A percentile compares a stretch with the other conserved stretches of the same genome.
These are phyloP conservation scores for Philypnodon macrostomus DNA, from an alignment of 2,797 vertebrate species.

Conservation along the genomic window DNA sequence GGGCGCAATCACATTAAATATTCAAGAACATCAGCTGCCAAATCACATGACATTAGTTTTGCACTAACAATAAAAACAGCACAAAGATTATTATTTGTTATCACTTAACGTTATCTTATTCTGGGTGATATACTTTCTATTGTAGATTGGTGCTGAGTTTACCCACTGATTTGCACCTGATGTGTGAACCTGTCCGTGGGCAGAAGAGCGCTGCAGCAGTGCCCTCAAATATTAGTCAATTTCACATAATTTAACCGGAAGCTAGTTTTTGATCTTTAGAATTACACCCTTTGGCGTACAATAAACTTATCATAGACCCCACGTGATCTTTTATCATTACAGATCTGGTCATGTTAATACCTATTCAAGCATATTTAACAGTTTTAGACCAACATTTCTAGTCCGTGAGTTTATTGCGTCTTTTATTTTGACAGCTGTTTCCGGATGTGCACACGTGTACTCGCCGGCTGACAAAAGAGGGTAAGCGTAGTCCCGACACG, in stretches of 20 bases:
- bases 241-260: background rate
- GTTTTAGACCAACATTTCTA: too few species aligned
- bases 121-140: too few species aligned
- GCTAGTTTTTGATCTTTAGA: background rate
- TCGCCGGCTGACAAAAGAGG: conserved; percentile 14
- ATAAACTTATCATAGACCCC: too few species aligned
- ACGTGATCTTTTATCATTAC: too few species aligned
- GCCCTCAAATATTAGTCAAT: too few species aligned
- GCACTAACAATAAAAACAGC: too few species aligned
- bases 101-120: too few species aligned
- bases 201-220: background rate
- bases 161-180: too few species aligned
- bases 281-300: background rate
- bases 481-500: conserved; percentile 40
- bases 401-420: background rate
- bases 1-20: conserved; percentile 33
- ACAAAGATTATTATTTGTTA: too few species aligned
- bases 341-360: too few species aligned
- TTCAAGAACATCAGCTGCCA: conserved; percentile 4
- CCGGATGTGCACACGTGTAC: background rate
- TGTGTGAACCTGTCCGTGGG: background rate
- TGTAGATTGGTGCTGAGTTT: too few species aligned
- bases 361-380: too few species aligned
- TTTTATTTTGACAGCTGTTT: conserved; percentile 37
- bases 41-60: conserved; percentile 12